Evolutionary conservation across 2,113 vertebrate species (phyloP).

Genomic region (Mesocricetus auratus): DNA sequence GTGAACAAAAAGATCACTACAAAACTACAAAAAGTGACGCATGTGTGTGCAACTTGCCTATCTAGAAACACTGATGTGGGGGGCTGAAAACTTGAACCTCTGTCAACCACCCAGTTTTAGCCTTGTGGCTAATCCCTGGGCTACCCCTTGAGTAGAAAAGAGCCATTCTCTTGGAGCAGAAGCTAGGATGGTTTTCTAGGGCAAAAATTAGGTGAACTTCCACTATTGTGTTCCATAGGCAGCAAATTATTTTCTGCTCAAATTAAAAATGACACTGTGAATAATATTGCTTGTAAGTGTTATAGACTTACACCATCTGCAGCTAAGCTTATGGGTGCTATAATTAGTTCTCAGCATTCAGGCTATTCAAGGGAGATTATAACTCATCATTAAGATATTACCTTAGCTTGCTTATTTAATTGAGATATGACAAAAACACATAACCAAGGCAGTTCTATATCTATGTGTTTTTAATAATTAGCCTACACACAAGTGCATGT

Average conservation of each 20-base stretch:
- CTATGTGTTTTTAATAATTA: slow-evolving; percentile 22
- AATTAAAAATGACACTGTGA: neutral
- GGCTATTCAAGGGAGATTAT: neutral
- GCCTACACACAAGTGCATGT: neutral
- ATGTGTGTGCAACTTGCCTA: neutral
- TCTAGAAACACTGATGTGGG: neutral
- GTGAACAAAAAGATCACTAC: neutral
- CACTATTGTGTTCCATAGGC: neutral
- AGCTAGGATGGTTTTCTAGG: neutral
- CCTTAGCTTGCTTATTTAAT: neutral
- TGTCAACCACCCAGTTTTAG: neutral
- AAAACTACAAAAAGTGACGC: neutral
- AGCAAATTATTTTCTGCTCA: neutral
- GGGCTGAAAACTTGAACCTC: neutral
- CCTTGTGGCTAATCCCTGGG: accelerated
- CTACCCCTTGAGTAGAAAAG: neutral
- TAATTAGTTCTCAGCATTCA: neutral
- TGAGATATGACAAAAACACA: slow-evolving; percentile 21
- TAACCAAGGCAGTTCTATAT: neutral
- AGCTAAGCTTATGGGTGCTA: neutral
- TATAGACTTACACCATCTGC: neutral
- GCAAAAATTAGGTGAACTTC: neutral
- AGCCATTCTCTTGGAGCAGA: neutral
- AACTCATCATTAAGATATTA: slow-evolving; percentile 3
- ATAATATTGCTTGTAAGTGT: neutral